A percentile compares a stretch with the other conserved stretches of the same genome.
Conservation (phyloP, 2,797 vertebrate species). For the Glossophaga mutica region DNA sequence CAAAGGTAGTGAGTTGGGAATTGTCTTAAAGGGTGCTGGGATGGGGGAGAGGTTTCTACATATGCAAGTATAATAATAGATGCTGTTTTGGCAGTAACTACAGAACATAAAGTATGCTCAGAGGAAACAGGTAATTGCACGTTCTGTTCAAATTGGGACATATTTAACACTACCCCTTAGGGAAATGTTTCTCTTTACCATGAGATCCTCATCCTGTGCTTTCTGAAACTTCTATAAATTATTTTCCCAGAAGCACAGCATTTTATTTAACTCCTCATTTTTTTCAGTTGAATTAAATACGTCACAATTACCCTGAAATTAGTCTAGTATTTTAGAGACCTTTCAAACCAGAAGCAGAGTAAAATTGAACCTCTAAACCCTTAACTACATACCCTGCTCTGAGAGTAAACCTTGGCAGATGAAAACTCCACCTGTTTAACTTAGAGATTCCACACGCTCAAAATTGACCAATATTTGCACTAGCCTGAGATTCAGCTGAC, state of each 20-base stretch:
- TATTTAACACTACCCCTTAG: neutral
- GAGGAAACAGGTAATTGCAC: neutral
- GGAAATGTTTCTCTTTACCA: neutral
- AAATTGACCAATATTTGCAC: neutral
- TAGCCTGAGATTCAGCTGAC: neutral
- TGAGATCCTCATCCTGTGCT: neutral
- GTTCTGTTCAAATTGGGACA: neutral
- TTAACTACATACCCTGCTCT: neutral
- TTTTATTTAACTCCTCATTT: neutral
- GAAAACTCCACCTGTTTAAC: neutral
- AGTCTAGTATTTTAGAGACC: neutral
- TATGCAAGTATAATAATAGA: neutral
- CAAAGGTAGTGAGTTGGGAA: neutral
- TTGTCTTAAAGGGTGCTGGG: neutral
- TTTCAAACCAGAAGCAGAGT: neutral
- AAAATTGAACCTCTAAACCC: neutral
- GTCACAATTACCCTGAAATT: neutral
- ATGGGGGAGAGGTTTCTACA: neutral
- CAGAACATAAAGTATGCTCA: neutral
- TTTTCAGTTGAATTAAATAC: neutral
- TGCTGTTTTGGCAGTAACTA: neutral
- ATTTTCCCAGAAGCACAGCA: neutral
- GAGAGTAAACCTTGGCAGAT: neutral
- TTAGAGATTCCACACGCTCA: neutral
- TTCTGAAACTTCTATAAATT: neutral